Evolutionary conservation across 2,113 vertebrate species (phyloP).

Genomic region (Kryptolebias marmoratus): DNA sequence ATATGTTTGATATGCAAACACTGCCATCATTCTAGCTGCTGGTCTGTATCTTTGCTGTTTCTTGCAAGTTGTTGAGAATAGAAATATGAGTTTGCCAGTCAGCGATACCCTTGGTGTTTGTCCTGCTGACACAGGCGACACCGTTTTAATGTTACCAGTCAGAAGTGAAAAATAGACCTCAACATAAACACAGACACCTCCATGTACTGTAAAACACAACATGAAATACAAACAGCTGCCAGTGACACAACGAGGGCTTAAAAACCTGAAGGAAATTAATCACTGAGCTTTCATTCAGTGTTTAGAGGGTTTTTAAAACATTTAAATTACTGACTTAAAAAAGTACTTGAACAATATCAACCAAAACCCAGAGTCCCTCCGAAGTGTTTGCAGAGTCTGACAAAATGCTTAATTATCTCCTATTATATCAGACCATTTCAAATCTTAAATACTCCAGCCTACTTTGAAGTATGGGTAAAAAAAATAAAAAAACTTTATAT

Average conservation of each 20-base stretch:
- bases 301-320: no score
- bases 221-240: neutral
- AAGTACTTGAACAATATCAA: no score
- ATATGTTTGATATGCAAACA: slow-evolving; percentile 33
- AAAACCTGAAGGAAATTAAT: neutral
- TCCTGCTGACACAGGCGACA: slow-evolving; percentile 46
- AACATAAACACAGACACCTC: slow-evolving; percentile 37
- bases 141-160: slow-evolving; percentile 58
- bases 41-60: slow-evolving; percentile 31
- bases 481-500: no score
- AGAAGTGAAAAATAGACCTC: slow-evolving; percentile 7
- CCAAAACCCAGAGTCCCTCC: no score
- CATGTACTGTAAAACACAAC: slow-evolving; percentile 3
- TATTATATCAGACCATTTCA: no score
- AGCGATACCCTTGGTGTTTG: slow-evolving; percentile 3
- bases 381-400: no score
- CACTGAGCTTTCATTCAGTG: no score
- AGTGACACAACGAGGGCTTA: no score
- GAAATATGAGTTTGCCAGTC: slow-evolving; percentile 58
- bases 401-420: no score
- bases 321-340: no score
- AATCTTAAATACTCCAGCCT: neutral
- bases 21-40: slow-evolving; percentile 29
- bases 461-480: neutral
- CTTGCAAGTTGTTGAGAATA: slow-evolving; percentile 41